These are phyloP conservation scores for Nephrotoma appendiculata DNA, from an alignment of 2,888 invertebrate genomes.

Conservation along the genomic window DNA sequence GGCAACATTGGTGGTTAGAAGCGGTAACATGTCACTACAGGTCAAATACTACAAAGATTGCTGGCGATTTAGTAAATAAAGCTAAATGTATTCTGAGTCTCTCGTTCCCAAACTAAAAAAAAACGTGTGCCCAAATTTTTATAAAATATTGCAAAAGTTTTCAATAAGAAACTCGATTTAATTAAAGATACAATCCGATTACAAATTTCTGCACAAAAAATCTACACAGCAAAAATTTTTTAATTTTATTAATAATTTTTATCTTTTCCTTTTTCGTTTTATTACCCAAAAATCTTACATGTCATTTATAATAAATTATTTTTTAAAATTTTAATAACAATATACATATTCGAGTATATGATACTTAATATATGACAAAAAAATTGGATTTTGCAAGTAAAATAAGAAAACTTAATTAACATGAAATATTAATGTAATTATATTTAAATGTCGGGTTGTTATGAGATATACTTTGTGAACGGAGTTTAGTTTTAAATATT, in stretches of 20 bases:
- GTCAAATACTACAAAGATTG: too few species aligned
- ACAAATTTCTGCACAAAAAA: background rate
- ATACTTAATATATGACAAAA: background rate
- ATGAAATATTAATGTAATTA: background rate
- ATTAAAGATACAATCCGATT: background rate
- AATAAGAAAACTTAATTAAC: background rate
- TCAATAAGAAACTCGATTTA: background rate
- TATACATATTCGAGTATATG: background rate
- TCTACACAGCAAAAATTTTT: background rate
- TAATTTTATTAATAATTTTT: background rate
- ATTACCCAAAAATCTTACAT: background rate
- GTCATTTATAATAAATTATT: background rate
- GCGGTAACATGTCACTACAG: too few species aligned
- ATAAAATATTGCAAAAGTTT: background rate
- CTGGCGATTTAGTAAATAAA: too few species aligned
- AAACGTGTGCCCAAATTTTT: background rate
- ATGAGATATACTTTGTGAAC: background rate
- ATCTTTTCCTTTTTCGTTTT: background rate
- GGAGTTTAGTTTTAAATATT: background rate
- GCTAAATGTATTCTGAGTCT: background rate
- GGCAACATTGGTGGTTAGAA: too few species aligned
- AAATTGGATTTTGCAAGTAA: background rate
- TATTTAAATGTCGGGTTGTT: background rate
- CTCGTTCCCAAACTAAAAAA: background rate
- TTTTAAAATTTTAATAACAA: background rate